Conservation (phyloP, 2,888 invertebrate genomes). For the Cyclophora punctaria region DNA sequence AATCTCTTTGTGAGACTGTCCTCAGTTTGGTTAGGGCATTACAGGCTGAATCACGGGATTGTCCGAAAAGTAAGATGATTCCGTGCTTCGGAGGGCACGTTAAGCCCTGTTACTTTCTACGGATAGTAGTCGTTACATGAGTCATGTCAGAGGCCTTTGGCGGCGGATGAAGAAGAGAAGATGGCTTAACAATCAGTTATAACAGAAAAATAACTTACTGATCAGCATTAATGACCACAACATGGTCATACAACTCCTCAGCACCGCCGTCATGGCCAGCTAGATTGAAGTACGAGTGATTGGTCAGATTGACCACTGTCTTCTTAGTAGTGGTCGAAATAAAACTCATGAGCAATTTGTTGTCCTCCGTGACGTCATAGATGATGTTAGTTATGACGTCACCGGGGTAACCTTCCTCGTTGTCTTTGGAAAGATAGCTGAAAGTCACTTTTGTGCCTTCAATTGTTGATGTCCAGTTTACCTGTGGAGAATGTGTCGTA, state of each 20-base stretch:
- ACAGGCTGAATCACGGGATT: no score
- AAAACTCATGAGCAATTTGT: constrained; percentile 81
- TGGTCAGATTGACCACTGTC: constrained; percentile 91
- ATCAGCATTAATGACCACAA: constrained; percentile 82
- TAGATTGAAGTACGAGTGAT: constrained; percentile 95
- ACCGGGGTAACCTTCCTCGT: constrained; percentile 94
- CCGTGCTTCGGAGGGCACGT: no score
- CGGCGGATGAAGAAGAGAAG: no score
- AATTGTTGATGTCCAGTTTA: constrained; percentile 79
- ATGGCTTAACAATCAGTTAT: no score
- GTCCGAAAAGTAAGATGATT: no score
- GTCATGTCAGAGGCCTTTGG: no score
- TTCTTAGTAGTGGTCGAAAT: constrained; percentile 82
- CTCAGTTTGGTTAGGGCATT: no score
- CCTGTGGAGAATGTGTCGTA: constrained; percentile 29
- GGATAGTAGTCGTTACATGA: no score
- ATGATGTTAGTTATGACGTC: constrained; percentile 80
- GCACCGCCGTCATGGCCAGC: constrained; percentile 86
- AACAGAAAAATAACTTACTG: constrained; percentile 53
- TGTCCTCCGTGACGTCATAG: constrained; percentile 81
- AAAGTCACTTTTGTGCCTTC: constrained; percentile 78
- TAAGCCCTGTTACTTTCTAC: no score
- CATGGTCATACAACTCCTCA: constrained; percentile 79
- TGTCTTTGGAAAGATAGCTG: constrained; percentile 83
- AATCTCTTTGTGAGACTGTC: no score